Evolutionary conservation across 2,113 vertebrate genomes (phyloP).

Genomic region (Notiomystis cincta): DNA sequence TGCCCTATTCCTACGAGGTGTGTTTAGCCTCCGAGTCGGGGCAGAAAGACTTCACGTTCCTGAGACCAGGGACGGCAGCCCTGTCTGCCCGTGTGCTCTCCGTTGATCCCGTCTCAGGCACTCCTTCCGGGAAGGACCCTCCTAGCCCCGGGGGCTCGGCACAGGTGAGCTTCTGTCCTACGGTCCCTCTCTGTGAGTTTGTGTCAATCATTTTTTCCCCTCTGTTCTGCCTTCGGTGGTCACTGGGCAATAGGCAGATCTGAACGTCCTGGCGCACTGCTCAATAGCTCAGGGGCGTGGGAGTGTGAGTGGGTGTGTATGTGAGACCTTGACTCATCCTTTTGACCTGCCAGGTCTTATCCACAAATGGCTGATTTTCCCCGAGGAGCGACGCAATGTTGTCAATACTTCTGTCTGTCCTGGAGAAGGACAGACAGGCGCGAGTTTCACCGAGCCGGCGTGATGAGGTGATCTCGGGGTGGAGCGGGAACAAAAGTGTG

Average conservation of each 20-base stretch:
- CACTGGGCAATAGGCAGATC: rapidly evolving
- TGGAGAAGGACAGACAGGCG: neutral
- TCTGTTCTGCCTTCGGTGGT: rapidly evolving
- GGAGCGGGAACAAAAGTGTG: rapidly evolving
- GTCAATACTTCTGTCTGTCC: neutral
- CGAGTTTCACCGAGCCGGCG: rapidly evolving
- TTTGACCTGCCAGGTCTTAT: neutral
- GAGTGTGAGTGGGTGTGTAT: rapidly evolving
- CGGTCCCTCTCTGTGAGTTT: rapidly evolving
- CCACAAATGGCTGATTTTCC: rapidly evolving
- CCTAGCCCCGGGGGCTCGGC: neutral
- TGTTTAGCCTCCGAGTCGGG: conserved; percentile 11
- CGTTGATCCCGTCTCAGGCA: neutral
- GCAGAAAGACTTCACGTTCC: conserved; percentile 16
- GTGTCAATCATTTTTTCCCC: rapidly evolving
- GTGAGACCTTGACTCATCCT: neutral
- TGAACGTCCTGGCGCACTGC: rapidly evolving
- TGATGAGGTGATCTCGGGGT: neutral
- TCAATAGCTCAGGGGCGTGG: rapidly evolving
- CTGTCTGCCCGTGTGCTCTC: neutral
- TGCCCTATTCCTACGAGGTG: conserved; percentile 43
- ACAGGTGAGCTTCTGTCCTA: neutral
- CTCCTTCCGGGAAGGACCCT: neutral
- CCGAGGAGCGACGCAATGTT: rapidly evolving
- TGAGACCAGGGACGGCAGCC: neutral